phyloP scores from a whole-genome alignment of 1,140 invertebrate species.

The Cotesia vestalis region DNA sequence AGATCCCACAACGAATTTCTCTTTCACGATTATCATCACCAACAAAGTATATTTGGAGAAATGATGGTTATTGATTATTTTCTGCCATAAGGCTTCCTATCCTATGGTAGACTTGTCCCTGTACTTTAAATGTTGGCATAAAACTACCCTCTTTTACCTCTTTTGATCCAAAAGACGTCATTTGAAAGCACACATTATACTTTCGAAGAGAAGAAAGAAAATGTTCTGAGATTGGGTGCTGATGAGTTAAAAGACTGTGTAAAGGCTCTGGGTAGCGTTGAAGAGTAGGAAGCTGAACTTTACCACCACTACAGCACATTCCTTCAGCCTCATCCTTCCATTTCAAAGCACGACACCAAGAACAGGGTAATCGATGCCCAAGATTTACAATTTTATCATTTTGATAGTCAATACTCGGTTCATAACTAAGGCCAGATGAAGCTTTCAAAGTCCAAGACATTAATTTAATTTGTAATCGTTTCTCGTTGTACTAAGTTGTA shows the following conservation, averaged over 20 bases:
- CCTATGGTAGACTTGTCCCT: neutral
- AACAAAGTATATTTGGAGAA: no score
- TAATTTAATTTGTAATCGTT: slow-evolving; percentile 21
- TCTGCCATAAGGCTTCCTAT: slow-evolving; percentile 13
- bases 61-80: no score
- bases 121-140: slow-evolving; percentile 29
- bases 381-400: slow-evolving; percentile 29
- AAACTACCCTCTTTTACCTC: slow-evolving; percentile 34
- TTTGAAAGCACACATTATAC: slow-evolving; percentile 28
- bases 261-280: slow-evolving; percentile 20
- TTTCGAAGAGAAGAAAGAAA: slow-evolving; percentile 30
- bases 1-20: slow-evolving; percentile 6
- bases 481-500: slow-evolving; percentile 14
- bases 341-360: slow-evolving; percentile 25
- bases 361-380: slow-evolving; percentile 21
- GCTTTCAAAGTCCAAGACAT: slow-evolving; percentile 16
- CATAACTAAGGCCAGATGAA: slow-evolving; percentile 12
- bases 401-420: slow-evolving; percentile 17
- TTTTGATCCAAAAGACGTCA: slow-evolving; percentile 24
- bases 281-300: slow-evolving; percentile 25
- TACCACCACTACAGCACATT: slow-evolving; percentile 28
- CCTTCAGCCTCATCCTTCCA: slow-evolving; percentile 29
- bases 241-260: slow-evolving; percentile 13
- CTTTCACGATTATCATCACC: no score
- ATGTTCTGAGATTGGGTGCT: slow-evolving; percentile 23